A percentile compares a stretch with the other conserved stretches of the same genome.
These are phyloP conservation scores for Myotis vivesi DNA, from an alignment of 2,797 vertebrate species.

Conservation along the genomic window DNA sequence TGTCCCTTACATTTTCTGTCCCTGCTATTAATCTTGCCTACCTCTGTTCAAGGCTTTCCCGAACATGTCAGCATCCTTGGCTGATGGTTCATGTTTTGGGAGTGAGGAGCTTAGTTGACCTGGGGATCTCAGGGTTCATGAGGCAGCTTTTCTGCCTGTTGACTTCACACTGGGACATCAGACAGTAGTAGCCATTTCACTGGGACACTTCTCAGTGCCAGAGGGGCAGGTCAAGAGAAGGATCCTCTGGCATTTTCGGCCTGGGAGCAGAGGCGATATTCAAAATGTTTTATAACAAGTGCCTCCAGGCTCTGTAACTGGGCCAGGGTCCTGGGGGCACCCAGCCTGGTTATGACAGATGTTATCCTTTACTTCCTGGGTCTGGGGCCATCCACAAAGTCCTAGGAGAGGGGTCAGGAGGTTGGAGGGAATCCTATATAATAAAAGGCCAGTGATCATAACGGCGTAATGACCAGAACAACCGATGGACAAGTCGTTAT, in stretches of 20 bases:
- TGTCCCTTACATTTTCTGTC: background rate
- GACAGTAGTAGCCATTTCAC: background rate
- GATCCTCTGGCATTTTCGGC: background rate
- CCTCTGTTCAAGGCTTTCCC: background rate
- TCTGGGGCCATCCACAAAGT: too few relatives aligned
- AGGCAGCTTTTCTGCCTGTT: background rate
- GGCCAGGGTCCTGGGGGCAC: too few relatives aligned
- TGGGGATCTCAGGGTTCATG: background rate
- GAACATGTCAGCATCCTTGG: background rate
- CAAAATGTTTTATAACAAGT: background rate
- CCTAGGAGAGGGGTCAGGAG: background rate
- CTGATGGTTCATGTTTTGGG: background rate
- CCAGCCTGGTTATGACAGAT: background rate
- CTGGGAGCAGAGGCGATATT: background rate
- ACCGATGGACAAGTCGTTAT: too few relatives aligned
- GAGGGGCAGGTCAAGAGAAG: background rate
- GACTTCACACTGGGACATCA: background rate
- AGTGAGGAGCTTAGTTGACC: background rate
- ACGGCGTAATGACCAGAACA: too few relatives aligned
- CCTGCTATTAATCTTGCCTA: background rate
- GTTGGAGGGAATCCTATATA: too few relatives aligned
- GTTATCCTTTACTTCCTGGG: background rate
- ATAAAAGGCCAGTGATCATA: too few relatives aligned
- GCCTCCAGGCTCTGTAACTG: background rate
- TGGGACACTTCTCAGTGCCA: background rate